Conservation (phyloP, 2,113 vertebrate genomes). For the Thamnophis sirtalis region DNA sequence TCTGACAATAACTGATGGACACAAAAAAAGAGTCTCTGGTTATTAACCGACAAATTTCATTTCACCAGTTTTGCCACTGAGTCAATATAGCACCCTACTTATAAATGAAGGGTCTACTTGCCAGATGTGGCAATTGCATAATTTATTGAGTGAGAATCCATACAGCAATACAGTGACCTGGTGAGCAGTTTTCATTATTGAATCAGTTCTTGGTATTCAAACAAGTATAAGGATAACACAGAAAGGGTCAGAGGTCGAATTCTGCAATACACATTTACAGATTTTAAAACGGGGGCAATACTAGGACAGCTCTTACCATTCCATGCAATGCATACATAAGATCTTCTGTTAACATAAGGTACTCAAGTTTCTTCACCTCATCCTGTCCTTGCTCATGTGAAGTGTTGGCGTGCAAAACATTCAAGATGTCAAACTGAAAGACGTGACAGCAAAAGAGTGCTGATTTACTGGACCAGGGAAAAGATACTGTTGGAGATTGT, state of each 20-base stretch:
- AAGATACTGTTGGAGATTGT: neutral
- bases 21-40: slow-evolving; percentile 27
- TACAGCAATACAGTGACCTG: neutral
- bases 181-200: neutral
- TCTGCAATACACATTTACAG: slow-evolving; percentile 7
- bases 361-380: slow-evolving; percentile 5
- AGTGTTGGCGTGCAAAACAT: neutral
- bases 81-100: neutral
- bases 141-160: neutral
- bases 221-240: slow-evolving; percentile 21
- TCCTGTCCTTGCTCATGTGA: neutral
- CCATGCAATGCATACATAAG: neutral
- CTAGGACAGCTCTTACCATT: slow-evolving; percentile 38
- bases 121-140: neutral
- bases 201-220: slow-evolving; percentile 12
- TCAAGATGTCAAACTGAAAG: slow-evolving; percentile 6
- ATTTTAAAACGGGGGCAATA: slow-evolving; percentile 28
- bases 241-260: slow-evolving; percentile 6
- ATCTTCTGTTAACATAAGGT: neutral
- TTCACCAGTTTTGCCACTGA: neutral
- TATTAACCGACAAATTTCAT: slow-evolving; percentile 24
- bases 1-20: slow-evolving; percentile 37
- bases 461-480: slow-evolving; percentile 1
- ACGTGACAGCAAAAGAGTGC: neutral
- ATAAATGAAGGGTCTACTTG: neutral